A percentile compares a stretch with the other conserved stretches of the same genome.
These are phyloP conservation scores for Sarcophaga caerulescens DNA, from an alignment of 2,888 invertebrate species.

Conservation along the genomic window DNA sequence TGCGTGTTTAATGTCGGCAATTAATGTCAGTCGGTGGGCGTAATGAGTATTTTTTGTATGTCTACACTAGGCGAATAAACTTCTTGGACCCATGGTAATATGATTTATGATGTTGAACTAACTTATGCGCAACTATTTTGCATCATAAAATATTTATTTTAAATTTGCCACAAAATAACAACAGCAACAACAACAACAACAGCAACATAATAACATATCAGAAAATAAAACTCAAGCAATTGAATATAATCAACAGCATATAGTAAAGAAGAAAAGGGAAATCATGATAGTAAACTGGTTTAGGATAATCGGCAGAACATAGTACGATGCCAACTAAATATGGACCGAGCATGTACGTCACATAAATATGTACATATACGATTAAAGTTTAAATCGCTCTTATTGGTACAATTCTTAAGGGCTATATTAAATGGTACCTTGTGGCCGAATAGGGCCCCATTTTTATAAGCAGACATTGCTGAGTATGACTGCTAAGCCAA, in stretches of 20 bases:
- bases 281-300: too few species aligned
- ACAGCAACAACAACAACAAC: neutral
- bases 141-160: slow-evolving; percentile 60
- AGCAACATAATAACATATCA: neutral
- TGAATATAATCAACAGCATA: neutral
- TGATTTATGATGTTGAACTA: slow-evolving; percentile 63
- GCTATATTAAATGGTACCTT: too few species aligned
- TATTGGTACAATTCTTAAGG: too few species aligned
- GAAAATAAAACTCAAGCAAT: neutral
- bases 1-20: slow-evolving; percentile 66
- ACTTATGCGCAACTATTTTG: slow-evolving; percentile 59
- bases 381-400: too few species aligned
- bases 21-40: slow-evolving; percentile 69
- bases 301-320: too few species aligned
- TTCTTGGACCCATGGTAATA: slow-evolving; percentile 48
- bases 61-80: neutral
- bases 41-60: slow-evolving; percentile 61
- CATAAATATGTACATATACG: too few species aligned
- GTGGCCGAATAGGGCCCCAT: too few species aligned
- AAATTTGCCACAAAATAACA: slow-evolving; percentile 34
- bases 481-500: too few species aligned
- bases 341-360: too few species aligned
- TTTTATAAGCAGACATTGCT: too few species aligned
- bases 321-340: too few species aligned
- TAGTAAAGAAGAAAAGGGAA: neutral